These are phyloP conservation scores for Lithophane leautieri DNA, from an alignment of 2,888 invertebrate species.

Conservation along the genomic window DNA sequence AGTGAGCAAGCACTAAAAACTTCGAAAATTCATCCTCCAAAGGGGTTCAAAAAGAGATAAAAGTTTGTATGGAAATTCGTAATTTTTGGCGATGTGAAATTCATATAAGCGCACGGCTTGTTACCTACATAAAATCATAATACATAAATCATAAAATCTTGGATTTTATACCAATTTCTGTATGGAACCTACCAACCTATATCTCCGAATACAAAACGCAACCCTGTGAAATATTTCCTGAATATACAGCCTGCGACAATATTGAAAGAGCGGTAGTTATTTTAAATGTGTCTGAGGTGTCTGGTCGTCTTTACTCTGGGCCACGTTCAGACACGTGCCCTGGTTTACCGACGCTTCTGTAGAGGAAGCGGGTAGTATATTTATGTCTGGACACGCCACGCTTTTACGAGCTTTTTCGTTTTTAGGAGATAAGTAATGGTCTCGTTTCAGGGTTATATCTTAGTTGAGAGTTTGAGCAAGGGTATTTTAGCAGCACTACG, in stretches of 20 bases:
- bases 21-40: too few species aligned
- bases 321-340: constrained; percentile 67
- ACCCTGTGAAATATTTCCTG: background rate
- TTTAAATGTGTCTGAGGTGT: constrained; percentile 26
- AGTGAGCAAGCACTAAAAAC: too few species aligned
- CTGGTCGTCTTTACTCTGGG: constrained; percentile 46
- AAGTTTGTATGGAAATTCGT: background rate
- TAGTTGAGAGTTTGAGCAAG: background rate
- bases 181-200: background rate
- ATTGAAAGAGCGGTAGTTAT: constrained; percentile 16
- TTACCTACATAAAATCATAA: background rate
- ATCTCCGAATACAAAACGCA: background rate
- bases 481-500: too few species aligned
- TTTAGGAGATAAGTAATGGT: constrained; percentile 48
- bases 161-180: background rate
- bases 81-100: too few species aligned
- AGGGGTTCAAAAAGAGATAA: background rate
- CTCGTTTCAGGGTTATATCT: constrained; percentile 11
- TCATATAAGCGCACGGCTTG: background rate
- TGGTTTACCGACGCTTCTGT: constrained; percentile 33
- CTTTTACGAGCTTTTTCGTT: constrained; percentile 41
- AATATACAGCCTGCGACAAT: background rate
- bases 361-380: constrained; percentile 39
- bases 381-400: constrained; percentile 43
- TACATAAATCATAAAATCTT: background rate